These are phyloP conservation scores for Melanaphis sacchari DNA, from an alignment of 1,140 invertebrate genomes.

Conservation along the genomic window DNA sequence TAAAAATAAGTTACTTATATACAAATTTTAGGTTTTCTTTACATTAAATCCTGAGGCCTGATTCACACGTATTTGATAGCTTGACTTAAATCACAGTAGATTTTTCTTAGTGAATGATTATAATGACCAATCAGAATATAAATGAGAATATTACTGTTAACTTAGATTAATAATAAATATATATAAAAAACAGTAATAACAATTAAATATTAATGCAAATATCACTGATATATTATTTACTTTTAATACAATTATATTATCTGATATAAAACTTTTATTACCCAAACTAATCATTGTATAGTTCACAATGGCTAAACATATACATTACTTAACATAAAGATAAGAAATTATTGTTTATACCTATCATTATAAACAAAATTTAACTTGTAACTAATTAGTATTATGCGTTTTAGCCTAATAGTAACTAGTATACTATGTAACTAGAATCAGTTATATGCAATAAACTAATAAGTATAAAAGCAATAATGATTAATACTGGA, in stretches of 20 bases:
- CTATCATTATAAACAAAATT: neutral
- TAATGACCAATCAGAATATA: too few relatives aligned
- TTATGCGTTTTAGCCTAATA: neutral
- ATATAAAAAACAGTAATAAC: neutral
- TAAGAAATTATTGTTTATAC: neutral
- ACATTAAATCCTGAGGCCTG: too few relatives aligned
- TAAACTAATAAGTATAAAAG: neutral
- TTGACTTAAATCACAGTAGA: too few relatives aligned
- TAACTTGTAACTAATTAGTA: slow-evolving; percentile 7
- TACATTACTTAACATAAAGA: neutral
- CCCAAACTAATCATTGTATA: neutral
- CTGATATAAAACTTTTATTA: neutral
- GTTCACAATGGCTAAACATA: neutral
- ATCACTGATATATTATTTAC: neutral
- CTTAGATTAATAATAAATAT: neutral
- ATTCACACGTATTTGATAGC: too few relatives aligned
- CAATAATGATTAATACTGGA: neutral
- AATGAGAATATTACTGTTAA: too few relatives aligned
- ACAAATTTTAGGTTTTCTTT: too few relatives aligned
- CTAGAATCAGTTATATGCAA: too few relatives aligned
- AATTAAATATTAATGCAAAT: neutral
- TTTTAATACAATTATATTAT: neutral
- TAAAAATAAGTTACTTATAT: too few relatives aligned
- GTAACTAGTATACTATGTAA: too few relatives aligned
- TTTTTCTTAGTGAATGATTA: too few relatives aligned